Percentiles rank a stretch among this genome's conserved stretches.
These are phyloP conservation scores for Crotalus tigris DNA, from an alignment of 2,113 vertebrate species.

Conservation along the genomic window DNA sequence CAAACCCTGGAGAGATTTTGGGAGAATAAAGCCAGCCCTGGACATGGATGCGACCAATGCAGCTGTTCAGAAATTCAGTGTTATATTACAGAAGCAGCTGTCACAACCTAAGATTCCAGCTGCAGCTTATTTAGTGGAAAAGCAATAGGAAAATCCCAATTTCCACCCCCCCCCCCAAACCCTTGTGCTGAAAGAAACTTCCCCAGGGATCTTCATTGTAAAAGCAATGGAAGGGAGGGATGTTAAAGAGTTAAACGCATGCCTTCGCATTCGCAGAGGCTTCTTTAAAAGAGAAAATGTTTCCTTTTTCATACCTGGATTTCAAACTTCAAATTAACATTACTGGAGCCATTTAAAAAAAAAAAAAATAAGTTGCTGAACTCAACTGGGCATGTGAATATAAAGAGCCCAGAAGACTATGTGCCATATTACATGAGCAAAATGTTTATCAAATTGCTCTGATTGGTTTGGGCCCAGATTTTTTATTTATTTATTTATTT, in stretches of 20 bases:
- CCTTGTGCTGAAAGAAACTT: not conserved
- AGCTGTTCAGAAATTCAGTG: not conserved
- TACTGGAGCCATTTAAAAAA: not conserved
- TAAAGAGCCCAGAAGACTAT: not conserved
- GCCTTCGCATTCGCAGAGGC: not conserved
- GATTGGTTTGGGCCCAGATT: not conserved
- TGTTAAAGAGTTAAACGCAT: not conserved
- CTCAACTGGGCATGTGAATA: not conserved
- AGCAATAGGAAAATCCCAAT: not conserved
- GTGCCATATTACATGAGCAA: accelerated
- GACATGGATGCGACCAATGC: not conserved
- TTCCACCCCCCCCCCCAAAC: not conserved
- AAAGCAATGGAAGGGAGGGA: not conserved
- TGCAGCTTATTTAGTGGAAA: not conserved
- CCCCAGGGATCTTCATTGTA: not conserved
- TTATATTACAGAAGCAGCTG: not conserved
- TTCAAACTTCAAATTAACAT: not conserved
- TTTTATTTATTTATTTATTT: not conserved
- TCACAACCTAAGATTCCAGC: not conserved
- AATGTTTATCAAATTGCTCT: not conserved
- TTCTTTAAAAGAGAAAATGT: not conserved
- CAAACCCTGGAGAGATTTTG: not conserved
- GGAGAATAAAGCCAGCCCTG: not conserved
- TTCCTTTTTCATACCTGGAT: not conserved
- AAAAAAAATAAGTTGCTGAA: not conserved